Evolutionary conservation across 2,797 vertebrate genomes (phyloP).

Genomic region (Phoebastria nigripes): DNA sequence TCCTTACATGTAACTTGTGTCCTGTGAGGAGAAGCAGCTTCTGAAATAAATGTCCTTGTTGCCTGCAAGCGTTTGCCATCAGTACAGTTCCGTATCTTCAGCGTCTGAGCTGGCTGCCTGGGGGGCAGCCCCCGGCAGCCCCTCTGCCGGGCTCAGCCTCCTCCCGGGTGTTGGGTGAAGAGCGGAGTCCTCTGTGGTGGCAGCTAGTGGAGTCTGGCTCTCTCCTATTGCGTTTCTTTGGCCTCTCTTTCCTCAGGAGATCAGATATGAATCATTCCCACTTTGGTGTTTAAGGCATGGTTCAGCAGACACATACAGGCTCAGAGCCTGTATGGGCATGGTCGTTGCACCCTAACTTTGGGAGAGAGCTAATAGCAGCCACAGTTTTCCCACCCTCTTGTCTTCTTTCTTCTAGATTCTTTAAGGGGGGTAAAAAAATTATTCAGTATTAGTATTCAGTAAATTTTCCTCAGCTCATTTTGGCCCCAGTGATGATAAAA

Average conservation of each 20-base stretch:
- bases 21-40: neutral
- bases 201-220: neutral
- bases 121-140: neutral
- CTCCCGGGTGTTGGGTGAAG: neutral
- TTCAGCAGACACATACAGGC: neutral
- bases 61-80: neutral
- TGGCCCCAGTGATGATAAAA: neutral
- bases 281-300: neutral
- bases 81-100: neutral
- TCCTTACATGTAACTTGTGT: neutral
- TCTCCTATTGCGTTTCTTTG: neutral
- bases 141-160: neutral
- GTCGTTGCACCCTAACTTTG: neutral
- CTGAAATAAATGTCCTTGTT: neutral
- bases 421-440: neutral
- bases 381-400: neutral
- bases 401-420: neutral
- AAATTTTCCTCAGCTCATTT: neutral
- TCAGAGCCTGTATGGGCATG: neutral
- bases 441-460: neutral
- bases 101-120: neutral
- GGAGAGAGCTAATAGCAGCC: neutral
- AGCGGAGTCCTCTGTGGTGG: neutral
- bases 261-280: neutral
- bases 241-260: neutral